Conservation (phyloP, 2,797 vertebrate species). For the Cyclura pinguis region DNA sequence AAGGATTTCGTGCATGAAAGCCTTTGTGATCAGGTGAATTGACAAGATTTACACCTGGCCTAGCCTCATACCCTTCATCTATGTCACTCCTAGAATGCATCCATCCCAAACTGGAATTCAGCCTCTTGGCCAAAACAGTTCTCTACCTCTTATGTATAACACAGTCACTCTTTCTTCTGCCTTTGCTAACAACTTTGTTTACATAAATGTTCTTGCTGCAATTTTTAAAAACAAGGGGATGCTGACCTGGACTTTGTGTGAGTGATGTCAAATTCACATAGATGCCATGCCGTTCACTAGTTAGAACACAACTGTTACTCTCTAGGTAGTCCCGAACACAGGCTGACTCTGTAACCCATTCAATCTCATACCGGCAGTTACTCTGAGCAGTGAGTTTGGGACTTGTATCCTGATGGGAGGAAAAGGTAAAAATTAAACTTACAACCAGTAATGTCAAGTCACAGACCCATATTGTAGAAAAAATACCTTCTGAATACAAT, state of each 20-base stretch:
- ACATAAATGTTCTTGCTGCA: neutral
- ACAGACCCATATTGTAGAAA: neutral
- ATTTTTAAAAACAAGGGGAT: neutral
- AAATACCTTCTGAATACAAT: too few relatives aligned
- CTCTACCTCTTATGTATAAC: neutral
- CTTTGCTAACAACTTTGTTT: neutral
- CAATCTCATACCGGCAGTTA: conserved; percentile 93
- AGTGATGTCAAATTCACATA: conserved; percentile 89
- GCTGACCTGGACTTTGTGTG: conserved; percentile 72
- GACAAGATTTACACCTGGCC: neutral
- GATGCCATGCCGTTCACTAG: conserved; percentile 87
- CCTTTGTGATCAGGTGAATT: neutral
- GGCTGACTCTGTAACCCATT: conserved; percentile 96
- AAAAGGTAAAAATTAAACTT: neutral
- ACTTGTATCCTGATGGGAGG: conserved; percentile 82
- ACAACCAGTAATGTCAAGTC: neutral
- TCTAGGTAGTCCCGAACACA: conserved; percentile 95
- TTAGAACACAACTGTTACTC: conserved; percentile 86
- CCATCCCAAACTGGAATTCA: neutral
- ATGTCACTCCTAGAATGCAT: neutral
- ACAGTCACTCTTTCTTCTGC: neutral
- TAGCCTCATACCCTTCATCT: too few relatives aligned
- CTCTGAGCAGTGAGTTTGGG: conserved; percentile 88
- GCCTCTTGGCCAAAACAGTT: neutral
- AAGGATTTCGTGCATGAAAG: too few relatives aligned